Evolutionary conservation across 30 jellyfish, hydroid and myxozoan genomes (phyloP).

Genomic region (Pelagia noctiluca): DNA sequence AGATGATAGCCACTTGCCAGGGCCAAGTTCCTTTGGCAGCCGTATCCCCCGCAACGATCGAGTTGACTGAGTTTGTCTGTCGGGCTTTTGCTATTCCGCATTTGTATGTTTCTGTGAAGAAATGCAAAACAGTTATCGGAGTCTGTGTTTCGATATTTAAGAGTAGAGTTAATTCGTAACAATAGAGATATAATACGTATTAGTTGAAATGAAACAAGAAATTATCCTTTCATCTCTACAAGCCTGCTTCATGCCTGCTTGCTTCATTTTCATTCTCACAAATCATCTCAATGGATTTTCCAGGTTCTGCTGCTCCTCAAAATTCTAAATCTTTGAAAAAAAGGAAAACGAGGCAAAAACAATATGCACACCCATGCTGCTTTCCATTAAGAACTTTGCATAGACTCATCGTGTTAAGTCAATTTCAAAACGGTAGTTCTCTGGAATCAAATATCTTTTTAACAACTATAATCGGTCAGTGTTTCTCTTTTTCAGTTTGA

Average conservation of each 20-base stretch:
- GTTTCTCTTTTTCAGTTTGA: no score
- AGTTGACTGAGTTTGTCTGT: neutral
- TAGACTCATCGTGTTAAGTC: no score
- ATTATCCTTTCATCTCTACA: neutral
- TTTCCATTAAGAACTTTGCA: no score
- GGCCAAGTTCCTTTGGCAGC: conserved; percentile 89
- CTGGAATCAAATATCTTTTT: no score
- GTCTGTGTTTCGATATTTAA: neutral
- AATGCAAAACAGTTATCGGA: neutral
- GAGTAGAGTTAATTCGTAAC: neutral
- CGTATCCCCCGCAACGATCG: conserved; percentile 66
- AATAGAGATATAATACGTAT: neutral
- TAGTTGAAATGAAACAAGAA: neutral
- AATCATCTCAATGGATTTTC: no score
- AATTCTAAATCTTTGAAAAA: no score
- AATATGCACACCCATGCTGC: no score
- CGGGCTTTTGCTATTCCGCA: conserved; percentile 75
- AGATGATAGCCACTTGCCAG: conserved; percentile 86
- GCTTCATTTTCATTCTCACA: neutral
- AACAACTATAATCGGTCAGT: no score
- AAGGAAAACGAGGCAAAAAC: no score
- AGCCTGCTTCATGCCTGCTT: neutral
- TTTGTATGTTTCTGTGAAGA: conserved; percentile 44
- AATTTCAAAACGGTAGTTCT: no score
- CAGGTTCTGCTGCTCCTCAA: no score